A percentile compares a stretch with the other conserved stretches of the same genome.
These are phyloP conservation scores for Cydia pomonella DNA, from an alignment of 1,140 invertebrate species.

Conservation along the genomic window DNA sequence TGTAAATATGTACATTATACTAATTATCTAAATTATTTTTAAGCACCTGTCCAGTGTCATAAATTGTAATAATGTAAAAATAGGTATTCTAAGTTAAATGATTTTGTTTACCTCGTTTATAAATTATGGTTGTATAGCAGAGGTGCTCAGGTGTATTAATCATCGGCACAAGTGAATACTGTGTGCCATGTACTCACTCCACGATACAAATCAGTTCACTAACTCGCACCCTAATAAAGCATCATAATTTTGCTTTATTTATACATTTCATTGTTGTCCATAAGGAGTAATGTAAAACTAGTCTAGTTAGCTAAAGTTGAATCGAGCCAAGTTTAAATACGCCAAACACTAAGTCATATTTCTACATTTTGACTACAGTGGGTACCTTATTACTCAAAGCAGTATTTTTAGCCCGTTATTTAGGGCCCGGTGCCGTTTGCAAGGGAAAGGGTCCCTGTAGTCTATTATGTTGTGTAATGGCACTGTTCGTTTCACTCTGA, in stretches of 20 bases:
- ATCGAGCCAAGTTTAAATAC: constrained; percentile 1
- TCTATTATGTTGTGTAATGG: no score
- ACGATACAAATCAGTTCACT: constrained; percentile 16
- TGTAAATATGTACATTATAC: constrained; percentile 75
- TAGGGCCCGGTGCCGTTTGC: no score
- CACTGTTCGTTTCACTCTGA: no score
- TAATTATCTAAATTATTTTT: constrained; percentile 48
- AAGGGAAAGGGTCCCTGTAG: no score
- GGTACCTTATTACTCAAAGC: no score
- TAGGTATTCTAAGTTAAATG: constrained; percentile 7
- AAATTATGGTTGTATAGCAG: background rate
- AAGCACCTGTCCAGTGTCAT: constrained; percentile 71
- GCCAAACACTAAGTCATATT: background rate
- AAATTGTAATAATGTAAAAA: constrained; percentile 43
- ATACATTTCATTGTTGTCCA: background rate
- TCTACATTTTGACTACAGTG: background rate
- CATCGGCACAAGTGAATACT: constrained; percentile 71
- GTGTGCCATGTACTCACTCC: constrained; percentile 67
- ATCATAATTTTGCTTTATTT: constrained; percentile 55
- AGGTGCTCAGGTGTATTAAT: constrained; percentile 33
- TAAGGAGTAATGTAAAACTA: background rate
- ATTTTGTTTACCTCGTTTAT: constrained; percentile 40
- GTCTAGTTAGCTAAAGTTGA: background rate
- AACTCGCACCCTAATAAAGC: constrained; percentile 39
- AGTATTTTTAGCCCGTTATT: no score